Base-by-base conservation (phyloP, 1,140 invertebrate genomes). In the Bombus ignitus region DNA sequence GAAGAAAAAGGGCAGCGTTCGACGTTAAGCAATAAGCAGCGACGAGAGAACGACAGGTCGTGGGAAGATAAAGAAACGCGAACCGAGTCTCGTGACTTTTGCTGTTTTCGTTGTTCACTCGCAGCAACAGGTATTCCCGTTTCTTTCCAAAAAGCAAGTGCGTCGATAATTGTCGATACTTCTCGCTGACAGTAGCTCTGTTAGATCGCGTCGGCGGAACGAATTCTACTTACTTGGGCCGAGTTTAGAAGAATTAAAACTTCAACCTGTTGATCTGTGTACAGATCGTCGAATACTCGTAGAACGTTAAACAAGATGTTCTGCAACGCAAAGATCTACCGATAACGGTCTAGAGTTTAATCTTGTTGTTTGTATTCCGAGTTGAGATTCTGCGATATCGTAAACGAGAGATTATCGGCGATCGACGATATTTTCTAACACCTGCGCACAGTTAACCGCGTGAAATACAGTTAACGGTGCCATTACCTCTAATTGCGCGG, bases 71-170 rank as follows among this genome's bases (percentile, higher is more conserved):
- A 47, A 47, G 47, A 53, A 53, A 15, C 15, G 65, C 53, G 42
- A 85, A 53, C 18, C 39, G 68, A 44, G 5, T 0, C 18, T 2
- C 39, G n/a, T n/a, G 83, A 74, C 70, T 53, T 65, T 72, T 73
- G 57, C 35, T 59, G 66, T 80, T 79, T 10, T 8, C 70, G 22
- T 9, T 10, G 18, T 22, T 53, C 18, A 28, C 25, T 9, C 12
- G 44, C 76, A 85, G 83, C 83, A 85, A 85, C 83, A 85, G 83
- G 83, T 85, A 72, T 32, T 53, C 53, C 12, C 42, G 68, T 81
- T 81, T 72, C 83, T 44, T 71, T 72, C 25, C 25, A 85, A 32
- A 66, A 15, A 42, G 47, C 28, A 12, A 39, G 32, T 15, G 70
- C 70, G 57, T 85, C 77, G 83, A 66, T 85, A 80, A 85, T 85